Base-by-base conservation (phyloP, 2,113 vertebrate genomes). In the Hippoglossus stenolepis region DNA sequence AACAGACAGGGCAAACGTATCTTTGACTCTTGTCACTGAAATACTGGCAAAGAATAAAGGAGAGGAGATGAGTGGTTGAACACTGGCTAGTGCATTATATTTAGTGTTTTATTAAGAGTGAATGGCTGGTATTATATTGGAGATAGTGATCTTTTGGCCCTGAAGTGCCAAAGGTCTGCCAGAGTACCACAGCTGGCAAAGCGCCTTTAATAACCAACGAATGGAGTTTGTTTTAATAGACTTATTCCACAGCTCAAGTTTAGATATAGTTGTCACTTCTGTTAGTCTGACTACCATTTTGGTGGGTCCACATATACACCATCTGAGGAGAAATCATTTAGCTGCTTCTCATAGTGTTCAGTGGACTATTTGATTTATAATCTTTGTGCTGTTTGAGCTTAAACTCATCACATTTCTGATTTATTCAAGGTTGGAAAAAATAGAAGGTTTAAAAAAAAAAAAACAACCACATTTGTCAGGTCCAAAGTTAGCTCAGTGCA, bases 401-500 rank as follows among this genome's bases (percentile, higher is more conserved):
- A 81, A 85, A 82, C 73, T 80, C 83, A 75, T 80, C 86, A 78
- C 64, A 87, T 86, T 88, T 82, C 38, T 90, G 76, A 91, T 88
- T 91, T 86, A 84, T 87, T 82, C 53, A 83, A 81, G 65, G 49
- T 81, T 77, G 77, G 84, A 90, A 91, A 54, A 91, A 88, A 76
- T 70, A 54, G 43, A 85, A 71, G 66, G 80, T 73, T 56, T 70
- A 79, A 73, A 76, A 79, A 67, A 51, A 51, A 49, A 2, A 40
- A 23, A 28, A 5, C 28, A n/a, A n/a, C 3, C 49, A 51, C 65
- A 81, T 85, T 85, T 74, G 67, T 87, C 63, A 82, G 60, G 67
- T 85, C 80, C 85, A 79, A 87, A 90, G 88, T 90, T 85, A 91
- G 87, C 81, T 88, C 88, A 84, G 74, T 68, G 83, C 85, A 69